Conservation (phyloP, 2,888 invertebrate genomes). For the Zele albiditarsus region DNA sequence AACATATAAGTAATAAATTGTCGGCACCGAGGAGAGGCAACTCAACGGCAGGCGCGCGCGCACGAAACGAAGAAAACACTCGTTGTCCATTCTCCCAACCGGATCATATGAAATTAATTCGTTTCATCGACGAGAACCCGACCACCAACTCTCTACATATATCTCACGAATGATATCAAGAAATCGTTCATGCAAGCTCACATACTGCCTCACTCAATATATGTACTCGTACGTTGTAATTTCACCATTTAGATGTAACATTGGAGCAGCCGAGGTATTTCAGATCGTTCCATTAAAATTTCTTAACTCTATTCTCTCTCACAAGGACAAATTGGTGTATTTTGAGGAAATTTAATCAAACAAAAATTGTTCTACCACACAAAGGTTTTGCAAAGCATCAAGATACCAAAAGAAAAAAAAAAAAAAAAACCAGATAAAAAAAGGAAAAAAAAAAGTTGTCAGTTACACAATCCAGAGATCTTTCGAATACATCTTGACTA, state of each 20-base stretch:
- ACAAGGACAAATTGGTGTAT: too few relatives aligned
- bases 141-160: constrained; percentile 1
- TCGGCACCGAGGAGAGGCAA: constrained; percentile 36
- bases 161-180: constrained; percentile 4
- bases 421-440: not conserved
- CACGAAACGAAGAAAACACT: constrained; percentile 48
- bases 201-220: not conserved
- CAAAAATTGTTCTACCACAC: too few relatives aligned
- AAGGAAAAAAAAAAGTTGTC: not conserved
- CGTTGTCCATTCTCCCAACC: constrained; percentile 43
- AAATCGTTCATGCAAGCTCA: not conserved
- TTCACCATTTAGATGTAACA: not conserved
- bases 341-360: too few relatives aligned
- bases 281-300: not conserved
- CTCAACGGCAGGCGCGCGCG: constrained; percentile 25
- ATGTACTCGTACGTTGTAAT: not conserved
- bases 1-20: constrained; percentile 49
- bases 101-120: constrained; percentile 58
- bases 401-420: not conserved
- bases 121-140: constrained; percentile 36
- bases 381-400: not conserved
- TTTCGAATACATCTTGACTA: not conserved
- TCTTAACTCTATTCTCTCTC: not conserved
- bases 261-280: not conserved
- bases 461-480: not conserved